Conservation (phyloP, 2,888 invertebrate genomes). For the Gibbula magus region DNA sequence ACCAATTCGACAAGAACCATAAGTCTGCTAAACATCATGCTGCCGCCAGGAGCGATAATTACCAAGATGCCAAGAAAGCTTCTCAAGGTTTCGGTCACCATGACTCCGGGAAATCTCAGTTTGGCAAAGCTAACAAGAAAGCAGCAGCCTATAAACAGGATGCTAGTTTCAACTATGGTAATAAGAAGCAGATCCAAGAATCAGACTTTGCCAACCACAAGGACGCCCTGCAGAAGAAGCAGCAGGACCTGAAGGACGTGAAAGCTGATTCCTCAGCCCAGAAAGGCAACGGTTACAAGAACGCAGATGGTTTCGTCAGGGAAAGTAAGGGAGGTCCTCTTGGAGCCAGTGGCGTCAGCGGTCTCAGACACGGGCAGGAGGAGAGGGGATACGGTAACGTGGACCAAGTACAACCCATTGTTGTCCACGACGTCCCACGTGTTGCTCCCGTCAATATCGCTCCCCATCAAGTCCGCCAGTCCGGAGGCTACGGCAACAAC, state of each 20-base stretch:
- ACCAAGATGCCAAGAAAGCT: constrained; percentile 25
- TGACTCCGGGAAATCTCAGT: neutral
- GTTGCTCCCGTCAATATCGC: neutral
- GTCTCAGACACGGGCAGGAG: neutral
- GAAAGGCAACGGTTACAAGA: neutral
- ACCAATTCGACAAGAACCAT: constrained; percentile 31
- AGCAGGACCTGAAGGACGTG: constrained; percentile 30
- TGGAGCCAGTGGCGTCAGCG: constrained; percentile 7
- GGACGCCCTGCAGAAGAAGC: constrained; percentile 10
- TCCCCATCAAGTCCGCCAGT: neutral
- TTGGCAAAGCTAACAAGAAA: constrained; percentile 4
- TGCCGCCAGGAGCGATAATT: constrained; percentile 30
- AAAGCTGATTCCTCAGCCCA: neutral
- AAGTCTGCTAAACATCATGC: constrained; percentile 31
- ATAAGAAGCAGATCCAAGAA: constrained; percentile 17
- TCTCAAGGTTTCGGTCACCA: constrained; percentile 24
- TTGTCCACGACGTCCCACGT: neutral
- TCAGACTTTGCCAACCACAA: constrained; percentile 27
- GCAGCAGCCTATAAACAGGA: constrained; percentile 24
- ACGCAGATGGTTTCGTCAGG: constrained; percentile 2
- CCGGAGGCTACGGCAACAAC: no score
- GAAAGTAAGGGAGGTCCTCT: constrained; percentile 21
- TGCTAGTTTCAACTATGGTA: constrained; percentile 13
- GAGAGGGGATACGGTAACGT: neutral
- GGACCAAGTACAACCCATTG: neutral